Evolutionary conservation across 2,888 invertebrate genomes (phyloP), one percentile per base, ranked within the genome.

Genomic region (Leptopterna dolabrata): DNA sequence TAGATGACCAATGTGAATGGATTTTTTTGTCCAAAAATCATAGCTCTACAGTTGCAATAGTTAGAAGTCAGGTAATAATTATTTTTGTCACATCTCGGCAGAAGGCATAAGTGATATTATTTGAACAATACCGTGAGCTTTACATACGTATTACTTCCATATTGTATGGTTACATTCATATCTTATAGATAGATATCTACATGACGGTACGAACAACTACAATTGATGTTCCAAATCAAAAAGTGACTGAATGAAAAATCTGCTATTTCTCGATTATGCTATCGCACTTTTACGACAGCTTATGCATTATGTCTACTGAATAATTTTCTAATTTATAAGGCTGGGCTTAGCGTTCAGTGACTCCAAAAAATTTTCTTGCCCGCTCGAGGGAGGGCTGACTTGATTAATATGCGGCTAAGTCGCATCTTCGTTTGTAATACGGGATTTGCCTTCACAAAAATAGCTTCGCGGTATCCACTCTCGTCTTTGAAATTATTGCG

Each of bases 281-380:
- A 24, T 63, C 63, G 63, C 24, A 63, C 19, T 63, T 24, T 63
- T 63, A 24, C 24, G 51, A n/a, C 36, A 51, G 24, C 0, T 0
- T 63, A 7, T 63, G 63, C 63, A 63, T 41, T 73, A 36, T 73
- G 30, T 7, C 41, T 73, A 14, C 73, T 30, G 73, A 73, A 73
- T 73, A 73, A 73, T 73, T 41, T 36, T 41, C 36, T 36, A n/a
- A 73, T 73, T 73, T 73, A 73, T 73, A 73, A 73, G 19, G 13
- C 36, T 30, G 73, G 41, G 36, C 36, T 73, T 73, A 73, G 29
- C 36, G 73, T 36, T 73, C 73, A 41, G 73, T 41, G 73, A 73
- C 73, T 41, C 36, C 36, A 36, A 19, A 63, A 9, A 24, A 27
- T 2, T 63, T 63, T 63, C 63, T 63, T 27, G 51, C 51, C 14